These are phyloP conservation scores for Macquaria australasica DNA, from an alignment of 2,113 vertebrate species.

Conservation along the genomic window DNA sequence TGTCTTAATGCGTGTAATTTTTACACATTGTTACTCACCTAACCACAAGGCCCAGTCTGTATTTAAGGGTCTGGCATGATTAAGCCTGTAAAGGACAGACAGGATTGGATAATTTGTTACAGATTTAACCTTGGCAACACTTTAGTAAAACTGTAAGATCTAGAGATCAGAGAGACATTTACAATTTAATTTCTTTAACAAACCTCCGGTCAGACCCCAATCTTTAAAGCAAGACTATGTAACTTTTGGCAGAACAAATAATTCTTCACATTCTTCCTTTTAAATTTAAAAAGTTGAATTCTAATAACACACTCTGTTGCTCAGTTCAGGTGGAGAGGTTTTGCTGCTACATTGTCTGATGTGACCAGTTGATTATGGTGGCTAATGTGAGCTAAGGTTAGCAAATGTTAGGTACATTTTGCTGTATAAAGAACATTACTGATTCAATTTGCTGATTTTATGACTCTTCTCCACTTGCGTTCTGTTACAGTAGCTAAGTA, in stretches of 20 bases:
- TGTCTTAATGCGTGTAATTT: constrained; percentile 49
- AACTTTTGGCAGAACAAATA: constrained; percentile 8
- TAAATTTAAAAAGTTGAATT: background rate
- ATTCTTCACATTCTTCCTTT: background rate
- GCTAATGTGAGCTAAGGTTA: background rate
- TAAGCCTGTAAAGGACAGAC: constrained; percentile 45
- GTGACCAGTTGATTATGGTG: background rate
- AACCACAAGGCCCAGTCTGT: constrained; percentile 59
- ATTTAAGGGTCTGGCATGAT: constrained; percentile 53
- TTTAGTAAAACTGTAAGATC: constrained; percentile 16
- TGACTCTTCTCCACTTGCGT: background rate
- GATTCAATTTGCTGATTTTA: background rate
- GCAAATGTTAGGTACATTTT: background rate
- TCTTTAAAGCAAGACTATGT: background rate
- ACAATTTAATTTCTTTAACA: constrained; percentile 15
- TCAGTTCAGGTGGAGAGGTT: background rate
- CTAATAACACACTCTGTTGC: background rate
- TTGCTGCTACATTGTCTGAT: background rate
- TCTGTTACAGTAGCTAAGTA: background rate
- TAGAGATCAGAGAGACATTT: constrained; percentile 29
- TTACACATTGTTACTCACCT: constrained; percentile 59
- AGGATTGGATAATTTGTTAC: constrained; percentile 55
- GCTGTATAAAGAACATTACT: background rate
- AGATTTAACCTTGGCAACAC: constrained; percentile 55
- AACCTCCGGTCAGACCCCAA: constrained; percentile 12